phyloP scores from a whole-genome alignment of 2,797 vertebrate genomes.

The Lagorchestes hirsutus region DNA sequence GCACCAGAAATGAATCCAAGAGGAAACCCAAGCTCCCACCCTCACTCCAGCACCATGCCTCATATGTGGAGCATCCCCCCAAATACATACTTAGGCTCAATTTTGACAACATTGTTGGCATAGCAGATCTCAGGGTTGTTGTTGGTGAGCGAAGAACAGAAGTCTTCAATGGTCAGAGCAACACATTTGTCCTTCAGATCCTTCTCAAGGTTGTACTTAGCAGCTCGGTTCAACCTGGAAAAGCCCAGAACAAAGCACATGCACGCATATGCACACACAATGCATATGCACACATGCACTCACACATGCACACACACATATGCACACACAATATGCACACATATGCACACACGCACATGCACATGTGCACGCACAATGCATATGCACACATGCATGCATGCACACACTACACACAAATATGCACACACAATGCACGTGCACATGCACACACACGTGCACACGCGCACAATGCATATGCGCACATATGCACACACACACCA shows the following conservation, averaged over 20 bases:
- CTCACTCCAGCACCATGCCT: neutral
- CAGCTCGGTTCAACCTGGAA: constrained; percentile 90
- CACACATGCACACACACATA: too few relatives aligned
- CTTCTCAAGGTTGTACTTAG: constrained; percentile 92
- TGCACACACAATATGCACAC: constrained; percentile 6
- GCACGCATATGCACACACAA: too few relatives aligned
- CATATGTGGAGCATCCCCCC: neutral
- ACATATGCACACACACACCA: too few relatives aligned
- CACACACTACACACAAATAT: too few relatives aligned
- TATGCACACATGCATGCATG: too few relatives aligned
- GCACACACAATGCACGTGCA: too few relatives aligned
- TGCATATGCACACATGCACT: too few relatives aligned
- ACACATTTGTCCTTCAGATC: constrained; percentile 92
- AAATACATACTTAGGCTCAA: constrained; percentile 85
- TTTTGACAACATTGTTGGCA: constrained; percentile 67
- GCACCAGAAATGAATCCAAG: neutral
- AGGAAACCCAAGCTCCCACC: too few relatives aligned
- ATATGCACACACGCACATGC: neutral
- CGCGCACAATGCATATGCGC: neutral
- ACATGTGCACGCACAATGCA: too few relatives aligned
- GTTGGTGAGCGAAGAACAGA: constrained; percentile 89
- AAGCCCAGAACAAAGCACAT: neutral
- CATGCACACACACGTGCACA: too few relatives aligned
- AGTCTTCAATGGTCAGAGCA: constrained; percentile 91
- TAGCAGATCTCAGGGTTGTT: constrained; percentile 83